Conservation (phyloP, 35 echinoderm and acorn worm genomes). For the Ophiothrix spiculata region DNA sequence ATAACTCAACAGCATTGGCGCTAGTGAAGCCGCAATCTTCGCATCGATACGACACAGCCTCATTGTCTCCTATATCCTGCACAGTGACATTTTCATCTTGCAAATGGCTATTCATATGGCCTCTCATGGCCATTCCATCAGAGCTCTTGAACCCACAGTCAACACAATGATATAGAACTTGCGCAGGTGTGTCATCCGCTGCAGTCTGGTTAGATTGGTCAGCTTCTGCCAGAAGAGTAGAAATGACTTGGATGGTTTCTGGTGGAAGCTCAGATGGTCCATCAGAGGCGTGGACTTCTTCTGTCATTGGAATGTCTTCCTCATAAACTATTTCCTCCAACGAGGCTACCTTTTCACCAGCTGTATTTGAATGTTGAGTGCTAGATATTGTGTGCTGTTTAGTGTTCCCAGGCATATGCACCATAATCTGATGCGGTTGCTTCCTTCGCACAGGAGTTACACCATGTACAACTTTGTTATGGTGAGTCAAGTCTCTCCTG, state of each 20-base stretch:
- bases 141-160: background rate
- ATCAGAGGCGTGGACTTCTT: background rate
- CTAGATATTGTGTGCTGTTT: no score
- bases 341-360: no score
- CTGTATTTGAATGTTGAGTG: no score
- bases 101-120: background rate
- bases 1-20: background rate
- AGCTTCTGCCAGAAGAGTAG: background rate
- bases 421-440: background rate
- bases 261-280: background rate
- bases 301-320: background rate
- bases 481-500: background rate
- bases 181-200: background rate
- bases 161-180: background rate
- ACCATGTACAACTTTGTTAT: background rate
- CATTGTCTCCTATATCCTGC: background rate
- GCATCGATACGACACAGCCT: background rate
- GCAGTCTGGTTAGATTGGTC: background rate
- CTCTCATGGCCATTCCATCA: background rate
- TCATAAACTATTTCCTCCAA: no score
- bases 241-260: background rate
- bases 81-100: background rate
- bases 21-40: background rate
- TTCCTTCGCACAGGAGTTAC: background rate
- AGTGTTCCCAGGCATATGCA: no score